Evolutionary conservation across 2,888 invertebrate genomes (phyloP).

Genomic region (Dasysyrphus tricinctus): DNA sequence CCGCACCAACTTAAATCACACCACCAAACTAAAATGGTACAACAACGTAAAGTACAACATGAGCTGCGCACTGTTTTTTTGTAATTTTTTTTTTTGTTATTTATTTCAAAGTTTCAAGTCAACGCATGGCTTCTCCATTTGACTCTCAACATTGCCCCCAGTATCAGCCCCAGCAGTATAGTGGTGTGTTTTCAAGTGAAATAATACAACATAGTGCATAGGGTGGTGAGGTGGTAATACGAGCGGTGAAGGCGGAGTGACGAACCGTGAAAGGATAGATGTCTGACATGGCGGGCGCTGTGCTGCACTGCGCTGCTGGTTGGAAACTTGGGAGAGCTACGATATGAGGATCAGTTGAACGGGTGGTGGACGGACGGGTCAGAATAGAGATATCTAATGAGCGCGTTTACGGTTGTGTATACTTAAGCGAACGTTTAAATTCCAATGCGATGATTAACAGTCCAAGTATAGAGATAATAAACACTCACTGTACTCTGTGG

Average conservation of each 20-base stretch:
- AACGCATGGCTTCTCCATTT: slow-evolving; percentile 59
- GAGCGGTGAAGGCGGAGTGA: slow-evolving; percentile 36
- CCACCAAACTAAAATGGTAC: neutral
- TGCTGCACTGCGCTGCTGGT: neutral
- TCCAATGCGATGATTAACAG: slow-evolving; percentile 83
- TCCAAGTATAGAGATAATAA: slow-evolving; percentile 81
- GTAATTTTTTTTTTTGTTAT: too few relatives aligned
- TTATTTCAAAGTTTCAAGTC: slow-evolving; percentile 58
- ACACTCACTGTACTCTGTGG: slow-evolving; percentile 59
- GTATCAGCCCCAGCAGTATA: neutral
- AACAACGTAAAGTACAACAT: slow-evolving; percentile 40
- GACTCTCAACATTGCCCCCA: slow-evolving; percentile 27
- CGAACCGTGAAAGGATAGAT: slow-evolving; percentile 62
- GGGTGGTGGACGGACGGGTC: slow-evolving; percentile 40
- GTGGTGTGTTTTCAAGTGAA: slow-evolving; percentile 33
- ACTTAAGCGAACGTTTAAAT: slow-evolving; percentile 80
- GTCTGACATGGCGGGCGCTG: slow-evolving; percentile 40
- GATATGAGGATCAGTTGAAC: neutral
- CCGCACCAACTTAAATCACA: neutral
- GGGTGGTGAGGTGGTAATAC: slow-evolving; percentile 27
- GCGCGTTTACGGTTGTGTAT: slow-evolving; percentile 75
- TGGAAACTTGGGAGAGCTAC: slow-evolving; percentile 2
- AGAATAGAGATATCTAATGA: slow-evolving; percentile 75
- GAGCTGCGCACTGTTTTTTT: slow-evolving; percentile 55
- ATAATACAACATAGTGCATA: slow-evolving; percentile 38